These are phyloP conservation scores for Tonatia bakeri DNA, from an alignment of 2,113 vertebrate genomes.

Conservation along the genomic window DNA sequence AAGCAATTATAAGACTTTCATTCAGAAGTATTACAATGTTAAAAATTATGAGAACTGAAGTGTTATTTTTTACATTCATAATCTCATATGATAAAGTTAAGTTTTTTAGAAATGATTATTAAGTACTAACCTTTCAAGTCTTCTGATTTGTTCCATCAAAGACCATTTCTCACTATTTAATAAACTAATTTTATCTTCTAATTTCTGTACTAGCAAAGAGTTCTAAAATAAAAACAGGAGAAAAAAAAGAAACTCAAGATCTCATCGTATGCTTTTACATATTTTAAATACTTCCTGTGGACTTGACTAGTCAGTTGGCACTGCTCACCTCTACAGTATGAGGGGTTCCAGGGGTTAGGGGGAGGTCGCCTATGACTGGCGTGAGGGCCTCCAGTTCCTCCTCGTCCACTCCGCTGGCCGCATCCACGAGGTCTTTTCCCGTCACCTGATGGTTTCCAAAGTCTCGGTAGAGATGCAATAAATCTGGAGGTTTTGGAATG, in stretches of 20 bases:
- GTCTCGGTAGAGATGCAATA: slow-evolving; percentile 95
- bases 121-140: slow-evolving; percentile 91
- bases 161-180: slow-evolving; percentile 94
- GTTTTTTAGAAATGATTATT: slow-evolving; percentile 25
- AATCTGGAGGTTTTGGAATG: slow-evolving; percentile 96
- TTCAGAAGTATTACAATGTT: background rate
- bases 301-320: background rate
- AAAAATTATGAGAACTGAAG: background rate
- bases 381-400: slow-evolving; percentile 85
- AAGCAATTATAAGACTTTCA: background rate
- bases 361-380: slow-evolving; percentile 69
- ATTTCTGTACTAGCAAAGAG: slow-evolving; percentile 90
- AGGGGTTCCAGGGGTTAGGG: slow-evolving; percentile 73
- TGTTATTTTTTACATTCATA: background rate
- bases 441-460: slow-evolving; percentile 86
- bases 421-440: slow-evolving; percentile 85
- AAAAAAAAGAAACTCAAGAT: slow-evolving; percentile 56
- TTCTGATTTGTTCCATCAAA: slow-evolving; percentile 93
- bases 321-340: slow-evolving; percentile 80
- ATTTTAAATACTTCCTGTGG: background rate
- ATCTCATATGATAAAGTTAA: background rate
- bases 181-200: slow-evolving; percentile 95
- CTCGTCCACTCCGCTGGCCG: slow-evolving; percentile 89
- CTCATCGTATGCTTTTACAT: background rate
- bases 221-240: slow-evolving; percentile 83